phyloP scores from a whole-genome alignment of 2,888 invertebrate genomes.

The Ceratothoa steindachneri region DNA sequence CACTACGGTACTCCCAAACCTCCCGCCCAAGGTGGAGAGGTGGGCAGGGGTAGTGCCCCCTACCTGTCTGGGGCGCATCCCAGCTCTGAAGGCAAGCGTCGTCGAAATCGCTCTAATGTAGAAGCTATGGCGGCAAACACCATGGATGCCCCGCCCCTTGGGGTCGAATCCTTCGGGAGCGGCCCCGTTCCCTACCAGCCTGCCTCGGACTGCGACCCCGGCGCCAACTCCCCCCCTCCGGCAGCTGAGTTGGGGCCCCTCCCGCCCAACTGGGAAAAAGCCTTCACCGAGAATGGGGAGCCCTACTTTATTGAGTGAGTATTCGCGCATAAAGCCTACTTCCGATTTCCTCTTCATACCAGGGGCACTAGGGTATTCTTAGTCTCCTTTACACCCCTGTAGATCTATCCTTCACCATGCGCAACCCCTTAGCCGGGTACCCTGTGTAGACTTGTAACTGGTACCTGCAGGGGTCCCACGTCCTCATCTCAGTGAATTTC shows the following conservation, averaged over 20 bases:
- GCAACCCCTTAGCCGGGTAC: too few relatives aligned
- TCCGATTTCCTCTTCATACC: too few relatives aligned
- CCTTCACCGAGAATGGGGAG: constrained; percentile 93
- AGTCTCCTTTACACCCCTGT: too few relatives aligned
- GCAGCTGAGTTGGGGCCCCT: constrained; percentile 73
- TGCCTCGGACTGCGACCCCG: background rate
- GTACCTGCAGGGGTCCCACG: too few relatives aligned
- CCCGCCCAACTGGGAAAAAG: constrained; percentile 95
- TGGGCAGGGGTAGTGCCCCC: constrained; percentile 48
- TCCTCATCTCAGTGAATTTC: too few relatives aligned
- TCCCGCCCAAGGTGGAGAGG: constrained; percentile 51
- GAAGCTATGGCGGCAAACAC: constrained; percentile 57
- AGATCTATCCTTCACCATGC: too few relatives aligned
- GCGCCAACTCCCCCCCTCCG: constrained; percentile 19
- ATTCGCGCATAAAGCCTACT: too few relatives aligned
- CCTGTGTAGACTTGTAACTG: too few relatives aligned
- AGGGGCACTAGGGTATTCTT: too few relatives aligned
- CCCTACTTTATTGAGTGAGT: constrained; percentile 87
- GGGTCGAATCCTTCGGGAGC: background rate
- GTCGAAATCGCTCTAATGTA: constrained; percentile 59
- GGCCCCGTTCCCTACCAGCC: constrained; percentile 10
- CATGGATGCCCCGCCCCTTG: constrained; percentile 51
- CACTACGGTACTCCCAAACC: constrained; percentile 63
- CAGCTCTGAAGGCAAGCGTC: constrained; percentile 58
- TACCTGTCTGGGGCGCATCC: constrained; percentile 58